Conservation (phyloP, 2,888 invertebrate genomes). For the Ochropleura leucogaster region DNA sequence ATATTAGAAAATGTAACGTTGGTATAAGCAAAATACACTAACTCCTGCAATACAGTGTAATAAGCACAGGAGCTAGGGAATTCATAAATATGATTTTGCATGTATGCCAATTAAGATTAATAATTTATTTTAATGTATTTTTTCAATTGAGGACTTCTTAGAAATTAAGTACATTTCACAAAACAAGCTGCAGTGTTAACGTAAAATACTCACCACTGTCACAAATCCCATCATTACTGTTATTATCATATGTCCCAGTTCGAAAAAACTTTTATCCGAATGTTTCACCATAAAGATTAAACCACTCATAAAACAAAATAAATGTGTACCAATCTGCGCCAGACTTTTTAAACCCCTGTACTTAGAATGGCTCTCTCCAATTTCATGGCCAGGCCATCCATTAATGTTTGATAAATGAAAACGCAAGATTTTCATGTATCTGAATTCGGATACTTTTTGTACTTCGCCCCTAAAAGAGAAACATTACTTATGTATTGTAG, state of each 20-base stretch:
- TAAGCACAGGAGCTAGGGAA: no score
- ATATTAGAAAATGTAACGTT: no score
- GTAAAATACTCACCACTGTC: conserved; percentile 19
- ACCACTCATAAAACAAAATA: background rate
- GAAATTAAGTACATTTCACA: no score
- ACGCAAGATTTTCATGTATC: conserved; percentile 22
- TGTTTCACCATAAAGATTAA: background rate
- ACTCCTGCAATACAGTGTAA: no score
- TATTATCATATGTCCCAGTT: conserved; percentile 35
- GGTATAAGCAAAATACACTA: no score
- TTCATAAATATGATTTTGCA: no score
- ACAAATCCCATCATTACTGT: background rate
- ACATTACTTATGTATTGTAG: background rate
- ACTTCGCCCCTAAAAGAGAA: conserved; percentile 19
- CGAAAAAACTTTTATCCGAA: conserved; percentile 13
- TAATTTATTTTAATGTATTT: no score
- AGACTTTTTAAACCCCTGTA: background rate
- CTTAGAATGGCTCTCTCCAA: conserved; percentile 15
- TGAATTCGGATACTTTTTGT: conserved; percentile 16
- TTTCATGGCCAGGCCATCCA: conserved; percentile 38
- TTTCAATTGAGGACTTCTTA: no score
- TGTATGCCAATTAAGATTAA: no score
- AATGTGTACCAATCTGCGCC: rapidly evolving
- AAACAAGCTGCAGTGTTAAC: background rate
- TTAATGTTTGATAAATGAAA: background rate